Conservation (phyloP, 2,888 invertebrate genomes). For the Zygaena filipendulae region DNA sequence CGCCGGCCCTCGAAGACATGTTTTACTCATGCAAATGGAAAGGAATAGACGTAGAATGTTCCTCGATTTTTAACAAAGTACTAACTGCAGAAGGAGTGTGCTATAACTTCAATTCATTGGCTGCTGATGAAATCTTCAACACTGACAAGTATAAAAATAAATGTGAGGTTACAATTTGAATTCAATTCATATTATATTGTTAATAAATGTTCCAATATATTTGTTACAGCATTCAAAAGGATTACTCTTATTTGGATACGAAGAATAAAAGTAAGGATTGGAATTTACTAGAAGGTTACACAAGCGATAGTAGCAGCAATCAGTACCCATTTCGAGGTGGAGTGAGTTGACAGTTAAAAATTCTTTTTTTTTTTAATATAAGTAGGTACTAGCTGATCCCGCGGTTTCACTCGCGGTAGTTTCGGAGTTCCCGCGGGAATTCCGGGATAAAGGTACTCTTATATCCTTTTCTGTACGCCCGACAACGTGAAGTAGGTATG, state of each 20-base stretch:
- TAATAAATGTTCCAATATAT: conserved; percentile 4
- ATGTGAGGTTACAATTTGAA: too few relatives aligned
- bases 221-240: conserved; percentile 21
- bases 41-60: conserved; percentile 1
- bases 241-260: conserved; percentile 21
- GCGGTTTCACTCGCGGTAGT: too few relatives aligned
- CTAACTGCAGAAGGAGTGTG: conserved; percentile 31
- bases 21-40: conserved; percentile 13
- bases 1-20: conserved; percentile 12
- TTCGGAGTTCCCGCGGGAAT: too few relatives aligned
- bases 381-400: too few relatives aligned
- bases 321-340: conserved; percentile 26
- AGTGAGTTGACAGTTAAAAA: conserved; percentile 25
- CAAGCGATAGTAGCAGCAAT: conserved; percentile 1
- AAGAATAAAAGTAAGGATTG: conserved; percentile 16
- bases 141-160: conserved; percentile 15
- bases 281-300: conserved; percentile 23
- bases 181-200: too few relatives aligned
- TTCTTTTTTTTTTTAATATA: too few relatives aligned
- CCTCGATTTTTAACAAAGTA: conserved; percentile 17
- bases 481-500: too few relatives aligned
- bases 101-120: conserved; percentile 27
- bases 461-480: too few relatives aligned
- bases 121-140: conserved; percentile 26
- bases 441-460: too few relatives aligned